Evolutionary conservation across 2,797 vertebrate genomes (phyloP).

Genomic region (Schizopygopsis malacanthus): DNA sequence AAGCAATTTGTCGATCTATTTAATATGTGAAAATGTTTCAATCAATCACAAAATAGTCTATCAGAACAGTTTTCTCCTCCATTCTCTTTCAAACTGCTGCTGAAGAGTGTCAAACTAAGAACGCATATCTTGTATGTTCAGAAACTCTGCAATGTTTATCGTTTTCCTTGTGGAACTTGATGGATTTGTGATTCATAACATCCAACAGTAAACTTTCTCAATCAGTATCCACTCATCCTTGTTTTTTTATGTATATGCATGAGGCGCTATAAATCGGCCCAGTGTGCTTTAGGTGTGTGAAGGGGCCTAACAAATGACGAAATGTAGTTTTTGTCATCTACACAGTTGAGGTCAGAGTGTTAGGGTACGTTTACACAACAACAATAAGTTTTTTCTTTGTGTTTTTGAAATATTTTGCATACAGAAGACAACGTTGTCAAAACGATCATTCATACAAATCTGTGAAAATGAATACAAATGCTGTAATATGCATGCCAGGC

Average conservation of each 20-base stretch:
- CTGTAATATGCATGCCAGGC: not conserved
- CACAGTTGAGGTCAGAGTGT: not conserved
- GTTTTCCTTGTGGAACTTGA: not conserved
- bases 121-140: not conserved
- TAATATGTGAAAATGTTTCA: not conserved
- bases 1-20: not conserved
- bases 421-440: not conserved
- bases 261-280: not conserved
- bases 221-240: not conserved
- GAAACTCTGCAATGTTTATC: not conserved
- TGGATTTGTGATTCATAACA: not conserved
- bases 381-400: not conserved
- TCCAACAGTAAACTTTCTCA: not conserved
- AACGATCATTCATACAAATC: not conserved
- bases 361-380: not conserved
- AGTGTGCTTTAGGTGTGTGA: not conserved
- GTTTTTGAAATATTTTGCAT: not conserved
- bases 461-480: not conserved
- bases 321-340: not conserved
- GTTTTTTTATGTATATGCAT: too few species aligned
- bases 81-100: not conserved
- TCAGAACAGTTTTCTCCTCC: constrained; percentile 10
- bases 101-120: not conserved
- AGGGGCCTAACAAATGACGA: not conserved
- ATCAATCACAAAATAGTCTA: constrained; percentile 26